phyloP scores from a whole-genome alignment of 2,888 invertebrate genomes.

The Nomada hirtipes region DNA sequence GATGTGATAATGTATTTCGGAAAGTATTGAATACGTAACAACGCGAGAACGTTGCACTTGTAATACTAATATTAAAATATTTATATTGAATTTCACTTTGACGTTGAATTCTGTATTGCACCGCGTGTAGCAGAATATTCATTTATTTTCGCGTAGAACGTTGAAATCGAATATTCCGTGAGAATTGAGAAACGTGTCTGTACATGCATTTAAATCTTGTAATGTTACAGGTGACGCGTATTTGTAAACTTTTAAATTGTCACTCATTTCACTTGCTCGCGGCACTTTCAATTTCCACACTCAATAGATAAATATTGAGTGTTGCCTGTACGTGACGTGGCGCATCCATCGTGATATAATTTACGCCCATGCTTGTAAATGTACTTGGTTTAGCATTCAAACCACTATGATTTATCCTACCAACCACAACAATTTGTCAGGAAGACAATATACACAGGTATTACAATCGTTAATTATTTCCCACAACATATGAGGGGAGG shows the following conservation, averaged over 20 bases:
- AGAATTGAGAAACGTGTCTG: too few relatives aligned
- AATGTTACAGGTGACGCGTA: constrained; percentile 16
- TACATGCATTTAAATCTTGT: too few relatives aligned
- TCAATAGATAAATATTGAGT: constrained; percentile 60
- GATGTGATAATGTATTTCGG: too few relatives aligned
- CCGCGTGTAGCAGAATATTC: too few relatives aligned
- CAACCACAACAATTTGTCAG: constrained; percentile 32
- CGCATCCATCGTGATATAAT: constrained; percentile 70
- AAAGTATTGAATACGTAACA: too few relatives aligned
- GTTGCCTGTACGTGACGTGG: constrained; percentile 73
- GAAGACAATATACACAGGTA: constrained; percentile 35
- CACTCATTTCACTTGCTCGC: constrained; percentile 42
- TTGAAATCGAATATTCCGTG: too few relatives aligned
- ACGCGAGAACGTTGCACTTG: too few relatives aligned
- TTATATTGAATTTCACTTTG: too few relatives aligned
- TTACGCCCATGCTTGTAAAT: constrained; percentile 69
- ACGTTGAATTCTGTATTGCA: too few relatives aligned
- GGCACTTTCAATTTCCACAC: constrained; percentile 58
- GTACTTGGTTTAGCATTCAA: constrained; percentile 66
- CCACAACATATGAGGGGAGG: background rate
- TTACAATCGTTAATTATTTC: background rate
- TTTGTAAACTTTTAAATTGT: constrained; percentile 36
- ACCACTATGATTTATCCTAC: constrained; percentile 39
- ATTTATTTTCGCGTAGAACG: too few relatives aligned
- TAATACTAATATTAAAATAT: too few relatives aligned